Base-by-base conservation (phyloP, 2,797 vertebrate species). In the Gorsachius magnificus region DNA sequence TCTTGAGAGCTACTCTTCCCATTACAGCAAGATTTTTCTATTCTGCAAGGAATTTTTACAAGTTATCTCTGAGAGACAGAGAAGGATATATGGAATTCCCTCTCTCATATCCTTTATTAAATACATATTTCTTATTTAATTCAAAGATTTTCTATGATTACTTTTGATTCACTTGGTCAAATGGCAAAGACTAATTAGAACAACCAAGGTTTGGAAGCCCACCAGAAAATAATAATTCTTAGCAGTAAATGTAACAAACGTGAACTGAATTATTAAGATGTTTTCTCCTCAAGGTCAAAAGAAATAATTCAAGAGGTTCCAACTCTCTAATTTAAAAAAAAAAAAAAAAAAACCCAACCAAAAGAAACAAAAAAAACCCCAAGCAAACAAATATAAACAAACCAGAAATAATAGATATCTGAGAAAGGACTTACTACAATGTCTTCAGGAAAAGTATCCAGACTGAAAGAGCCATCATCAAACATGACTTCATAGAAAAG, bases 401-500 rank as follows among this genome's bases (percentile, higher is more conserved):
- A 75, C 1, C 26, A 83, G 22, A 82, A 88, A 77, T 11, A 89
- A 90, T 10, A 63, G 9, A 8, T 66, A 76, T 68, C 21, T 88
- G 50, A 83, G 50, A 79, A 95, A 94, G 60, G 90, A 96, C 99
- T 99, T 97, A 99, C 99, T 97, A 99, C 98, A 46, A 99, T 99
- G 95, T 99, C 99, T 98, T 99, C 99, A 10, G 99, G 99, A 97
- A 99, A 99, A 26, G 99, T 99, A 93, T 99, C 99, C 80, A 98
- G 98, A 98, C 99, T 99, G 97, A 99, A 99, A 64, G 99, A 99
- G 80, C 99, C 99, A 63, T 99, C 99, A 68, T 99, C 99, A 94
- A 99, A 99, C 98, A 99, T 97, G 95, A 99, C 98, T 98, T 99
- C 99, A 83, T 99, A 99, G 98, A 99, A 99, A 85, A 98, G 98